Conservation (phyloP, 2,113 vertebrate genomes). For the Candoia aspera region DNA sequence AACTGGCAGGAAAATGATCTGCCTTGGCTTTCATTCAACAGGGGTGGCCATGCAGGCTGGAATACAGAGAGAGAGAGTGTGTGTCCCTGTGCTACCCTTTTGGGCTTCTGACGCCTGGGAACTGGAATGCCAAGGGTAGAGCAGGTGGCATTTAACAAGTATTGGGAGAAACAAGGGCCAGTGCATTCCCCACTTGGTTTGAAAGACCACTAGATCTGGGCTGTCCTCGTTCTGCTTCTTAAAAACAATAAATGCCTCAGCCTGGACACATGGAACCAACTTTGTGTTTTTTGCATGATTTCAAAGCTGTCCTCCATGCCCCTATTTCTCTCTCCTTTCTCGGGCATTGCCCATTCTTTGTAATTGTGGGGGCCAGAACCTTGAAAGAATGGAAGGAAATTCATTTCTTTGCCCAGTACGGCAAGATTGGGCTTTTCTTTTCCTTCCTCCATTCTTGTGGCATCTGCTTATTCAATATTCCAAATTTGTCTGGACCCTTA, state of each 20-base stretch:
- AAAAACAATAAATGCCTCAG: not conserved
- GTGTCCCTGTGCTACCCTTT: not conserved
- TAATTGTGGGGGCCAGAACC: not conserved
- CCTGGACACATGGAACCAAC: not conserved
- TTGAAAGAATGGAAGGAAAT: not conserved
- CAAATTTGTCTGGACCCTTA: too few species aligned
- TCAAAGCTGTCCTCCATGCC: not conserved
- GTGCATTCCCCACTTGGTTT: not conserved
- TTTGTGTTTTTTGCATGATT: not conserved
- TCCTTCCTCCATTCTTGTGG: not conserved
- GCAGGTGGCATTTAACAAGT: not conserved
- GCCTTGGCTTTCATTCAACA: not conserved
- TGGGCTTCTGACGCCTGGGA: slow-evolving; percentile 9
- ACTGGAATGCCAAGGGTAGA: not conserved
- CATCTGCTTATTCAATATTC: not conserved
- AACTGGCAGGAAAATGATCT: not conserved
- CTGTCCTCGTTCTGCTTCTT: too few species aligned
- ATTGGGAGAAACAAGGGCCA: too few species aligned
- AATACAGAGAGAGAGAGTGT: too few species aligned
- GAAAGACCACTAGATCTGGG: not conserved
- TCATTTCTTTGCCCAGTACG: not conserved
- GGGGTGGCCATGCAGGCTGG: not conserved
- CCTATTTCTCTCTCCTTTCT: not conserved
- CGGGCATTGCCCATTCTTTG: too few species aligned
- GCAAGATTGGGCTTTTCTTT: not conserved